Percentiles rank a stretch among this genome's conserved stretches.
These are phyloP conservation scores for Noctua comes DNA, from an alignment of 2,888 invertebrate species.

Conservation along the genomic window DNA sequence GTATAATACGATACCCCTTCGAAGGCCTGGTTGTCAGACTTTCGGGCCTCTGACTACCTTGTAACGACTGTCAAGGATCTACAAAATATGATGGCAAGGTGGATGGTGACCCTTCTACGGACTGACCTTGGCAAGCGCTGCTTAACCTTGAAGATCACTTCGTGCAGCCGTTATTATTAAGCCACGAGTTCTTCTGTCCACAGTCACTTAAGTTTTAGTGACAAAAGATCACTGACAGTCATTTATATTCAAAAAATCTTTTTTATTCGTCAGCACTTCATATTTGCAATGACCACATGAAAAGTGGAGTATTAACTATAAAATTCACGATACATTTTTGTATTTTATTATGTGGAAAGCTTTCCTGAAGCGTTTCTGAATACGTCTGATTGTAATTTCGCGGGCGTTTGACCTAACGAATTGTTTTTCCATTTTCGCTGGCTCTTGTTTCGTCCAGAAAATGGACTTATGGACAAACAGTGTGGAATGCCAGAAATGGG, in stretches of 20 bases:
- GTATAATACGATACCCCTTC: not conserved
- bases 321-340: not conserved
- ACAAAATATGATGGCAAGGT: not conserved
- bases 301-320: not conserved
- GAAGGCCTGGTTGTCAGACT: not conserved
- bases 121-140: not conserved
- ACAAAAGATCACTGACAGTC: not conserved
- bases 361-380: not conserved
- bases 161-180: not conserved
- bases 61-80: not conserved
- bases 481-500: conserved; percentile 24
- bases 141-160: not conserved
- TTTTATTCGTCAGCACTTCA: not conserved
- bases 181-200: not conserved
- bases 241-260: not conserved
- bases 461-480: conserved; percentile 15
- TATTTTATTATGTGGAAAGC: not conserved
- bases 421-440: conserved; percentile 42
- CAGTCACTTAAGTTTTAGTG: not conserved
- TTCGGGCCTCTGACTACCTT: not conserved
- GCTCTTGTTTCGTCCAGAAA: conserved; percentile 24
- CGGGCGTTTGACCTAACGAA: conserved; percentile 21
- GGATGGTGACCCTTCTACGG: not conserved
- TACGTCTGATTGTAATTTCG: conserved; percentile 45
- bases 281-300: not conserved